Percentiles rank a stretch among this genome's conserved stretches.
phyloP scores from a whole-genome alignment of 2,888 invertebrate species.

The Oligia strigilis region DNA sequence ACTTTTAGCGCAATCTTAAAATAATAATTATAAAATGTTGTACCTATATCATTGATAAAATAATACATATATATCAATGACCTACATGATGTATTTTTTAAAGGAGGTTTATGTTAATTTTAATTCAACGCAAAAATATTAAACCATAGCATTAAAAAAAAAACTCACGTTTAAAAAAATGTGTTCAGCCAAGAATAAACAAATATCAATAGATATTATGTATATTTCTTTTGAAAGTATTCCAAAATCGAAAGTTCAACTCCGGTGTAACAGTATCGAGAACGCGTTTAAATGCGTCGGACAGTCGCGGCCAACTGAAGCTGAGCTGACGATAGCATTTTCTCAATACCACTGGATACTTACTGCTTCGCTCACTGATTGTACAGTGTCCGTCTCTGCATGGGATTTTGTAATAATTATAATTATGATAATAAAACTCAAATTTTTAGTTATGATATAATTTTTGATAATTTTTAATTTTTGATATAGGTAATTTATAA shows the following conservation, averaged over 20 bases:
- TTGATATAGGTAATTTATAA: too few relatives aligned
- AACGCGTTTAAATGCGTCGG: slow-evolving; percentile 57
- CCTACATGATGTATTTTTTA: not conserved
- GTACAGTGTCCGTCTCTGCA: slow-evolving; percentile 28
- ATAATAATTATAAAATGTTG: not conserved
- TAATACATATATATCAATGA: too few relatives aligned
- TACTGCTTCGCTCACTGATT: slow-evolving; percentile 26
- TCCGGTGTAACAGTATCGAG: slow-evolving; percentile 19
- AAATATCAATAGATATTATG: slow-evolving; percentile 13
- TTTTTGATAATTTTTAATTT: too few relatives aligned
- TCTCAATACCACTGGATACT: slow-evolving; percentile 25
- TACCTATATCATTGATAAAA: not conserved
- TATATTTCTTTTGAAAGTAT: slow-evolving; percentile 35
- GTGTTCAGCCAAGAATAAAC: slow-evolving; percentile 15
- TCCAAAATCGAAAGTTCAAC: slow-evolving; percentile 45
- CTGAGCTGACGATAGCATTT: slow-evolving; percentile 49
- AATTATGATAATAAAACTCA: not conserved
- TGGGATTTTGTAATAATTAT: slow-evolving; percentile 51
- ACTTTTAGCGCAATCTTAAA: too few relatives aligned
- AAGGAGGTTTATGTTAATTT: not conserved
- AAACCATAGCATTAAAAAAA: not conserved
- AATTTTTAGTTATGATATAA: too few relatives aligned
- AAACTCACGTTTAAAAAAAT: slow-evolving; percentile 36
- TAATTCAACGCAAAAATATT: not conserved
- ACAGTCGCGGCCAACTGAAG: slow-evolving; percentile 62